Base-by-base conservation (phyloP, 2,888 invertebrate species). In the Poecilus cupreus region DNA sequence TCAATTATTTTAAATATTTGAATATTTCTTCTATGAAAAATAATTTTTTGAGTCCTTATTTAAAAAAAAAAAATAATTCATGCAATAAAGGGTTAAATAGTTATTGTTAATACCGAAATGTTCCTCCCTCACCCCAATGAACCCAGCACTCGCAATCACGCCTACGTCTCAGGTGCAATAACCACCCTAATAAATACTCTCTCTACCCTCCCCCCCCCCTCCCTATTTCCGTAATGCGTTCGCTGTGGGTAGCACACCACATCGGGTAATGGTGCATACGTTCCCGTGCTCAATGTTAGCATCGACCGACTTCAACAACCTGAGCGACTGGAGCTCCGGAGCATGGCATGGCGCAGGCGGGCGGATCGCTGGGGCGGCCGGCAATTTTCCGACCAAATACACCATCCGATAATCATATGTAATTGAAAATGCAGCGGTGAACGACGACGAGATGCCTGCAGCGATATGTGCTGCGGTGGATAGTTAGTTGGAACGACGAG, bases 301-400 rank as follows among this genome's bases (percentile, higher is more conserved):
- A 70, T 70, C 70, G 70, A 70, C 70, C 70, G 70, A n/a, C n/a
- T n/a, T n/a, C n/a, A n/a, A n/a, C n/a, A n/a, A n/a, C n/a, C n/a
- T n/a, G n/a, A n/a, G n/a, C n/a, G n/a, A 39, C 70, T 18, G 32
- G 0, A 32, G 8, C 32, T 32, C 6, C 32, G 32, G 32, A 0
- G 32, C 32, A 32, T n/a, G n/a, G n/a, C n/a, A n/a, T n/a, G n/a
- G n/a, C n/a, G n/a, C n/a, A n/a, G n/a, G n/a, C n/a, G n/a, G n/a
- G n/a, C 49, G 18, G 13, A 13, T 18, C 49, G 49, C 20, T 54
- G 20, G 20, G 20, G 18, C 20, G 16, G 1, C 20, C 64, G 46
- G 68, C 79, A 79, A 79, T 79, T 79, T 79, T 79, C 79, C 79
- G 39, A 51, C 51, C 79, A 70, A 70, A 79, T 79, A 70, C 70